A percentile compares a stretch with the other conserved stretches of the same genome.
These are phyloP conservation scores for Labeo calbasu DNA, from an alignment of 2,797 vertebrate species.

Conservation along the genomic window DNA sequence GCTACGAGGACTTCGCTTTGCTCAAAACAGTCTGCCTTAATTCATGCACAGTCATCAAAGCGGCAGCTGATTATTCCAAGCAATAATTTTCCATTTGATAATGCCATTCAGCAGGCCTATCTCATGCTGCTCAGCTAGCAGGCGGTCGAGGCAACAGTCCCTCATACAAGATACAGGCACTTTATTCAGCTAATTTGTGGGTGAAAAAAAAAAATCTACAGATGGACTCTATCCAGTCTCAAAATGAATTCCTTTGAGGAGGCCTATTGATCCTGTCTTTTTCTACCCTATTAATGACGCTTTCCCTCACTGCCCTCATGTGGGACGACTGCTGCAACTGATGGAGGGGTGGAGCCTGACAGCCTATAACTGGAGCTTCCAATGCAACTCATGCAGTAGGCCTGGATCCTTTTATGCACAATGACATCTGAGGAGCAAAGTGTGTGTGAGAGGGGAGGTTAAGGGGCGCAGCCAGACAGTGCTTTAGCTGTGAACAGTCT, in stretches of 20 bases:
- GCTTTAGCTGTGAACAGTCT: constrained; percentile 75
- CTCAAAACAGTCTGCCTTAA: constrained; percentile 8
- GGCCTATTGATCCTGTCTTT: constrained; percentile 66
- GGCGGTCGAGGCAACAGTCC: constrained; percentile 63
- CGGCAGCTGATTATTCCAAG: constrained; percentile 68
- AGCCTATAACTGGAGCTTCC: constrained; percentile 53
- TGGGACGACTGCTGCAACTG: constrained; percentile 25
- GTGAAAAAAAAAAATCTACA: constrained; percentile 73
- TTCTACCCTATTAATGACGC: constrained; percentile 61
- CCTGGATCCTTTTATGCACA: constrained; percentile 42
- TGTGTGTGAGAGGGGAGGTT: constrained; percentile 70
- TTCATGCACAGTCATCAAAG: constrained; percentile 36
- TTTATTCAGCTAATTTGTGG: constrained; percentile 70
- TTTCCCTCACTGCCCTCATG: constrained; percentile 60
- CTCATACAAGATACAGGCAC: constrained; percentile 67
- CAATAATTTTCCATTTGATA: constrained; percentile 80
- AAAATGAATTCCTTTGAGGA: constrained; percentile 83
- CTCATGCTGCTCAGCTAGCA: constrained; percentile 74
- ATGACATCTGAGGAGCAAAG: constrained; percentile 22
- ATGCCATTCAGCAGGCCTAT: constrained; percentile 73
- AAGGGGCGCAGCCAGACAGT: constrained; percentile 77
- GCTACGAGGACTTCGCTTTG: not conserved
- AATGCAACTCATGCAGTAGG: constrained; percentile 60
- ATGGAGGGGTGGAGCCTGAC: constrained; percentile 46
- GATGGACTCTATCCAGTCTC: constrained; percentile 79